Evolutionary conservation across 2,888 invertebrate species (phyloP), one percentile per base, ranked within the genome.

Genomic region (Amblyteles armatorius): DNA sequence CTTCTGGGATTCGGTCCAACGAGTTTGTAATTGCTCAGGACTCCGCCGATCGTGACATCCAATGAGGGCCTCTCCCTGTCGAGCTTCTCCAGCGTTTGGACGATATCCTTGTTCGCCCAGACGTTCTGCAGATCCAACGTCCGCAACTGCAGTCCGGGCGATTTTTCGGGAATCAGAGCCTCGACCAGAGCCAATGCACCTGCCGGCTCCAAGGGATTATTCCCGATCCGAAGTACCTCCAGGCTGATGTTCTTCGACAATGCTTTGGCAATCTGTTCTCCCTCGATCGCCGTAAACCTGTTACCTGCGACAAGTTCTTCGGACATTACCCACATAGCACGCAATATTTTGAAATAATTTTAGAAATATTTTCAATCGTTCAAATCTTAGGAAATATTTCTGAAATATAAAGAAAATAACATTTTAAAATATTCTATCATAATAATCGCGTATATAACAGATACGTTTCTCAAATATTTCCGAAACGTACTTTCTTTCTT

Each of bases 91-190:
- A 88, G 74, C 87, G 63, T 90, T 82, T 92, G 90, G 16, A 94
- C 77, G 85, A 94, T 93, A 50, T 92, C 89, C 86, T 94, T 95
- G 2, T 93, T 92, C 7, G 95, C 94, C 92, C 94, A 94, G 79
- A 94, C 93, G 88, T 94, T 94, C 73, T 94, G 94, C 89, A 96
- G 92, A 88, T 95, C 94, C 50, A 96, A 87, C 40, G 91, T 83
- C 19, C 90, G 88, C 26, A 95, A 88, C 52, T 91, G 88, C 78
- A 92, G 92, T 1, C 91, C 89, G 1, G 93, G 92, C 7, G 92
- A 88, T 33, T 79, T 83, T 13, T 82, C 78, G 0, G 90, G 86
- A 16, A 89, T 89, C 2, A 95, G 88, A 33, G 94, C 90, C n/a
- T 90, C 91, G 9, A 95, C 88, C 26, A 95, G 81, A n/a, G 80